Evolutionary conservation across 2,113 vertebrate species (phyloP), one percentile per base, ranked within the genome.

Genomic region (Trogon surrucura): DNA sequence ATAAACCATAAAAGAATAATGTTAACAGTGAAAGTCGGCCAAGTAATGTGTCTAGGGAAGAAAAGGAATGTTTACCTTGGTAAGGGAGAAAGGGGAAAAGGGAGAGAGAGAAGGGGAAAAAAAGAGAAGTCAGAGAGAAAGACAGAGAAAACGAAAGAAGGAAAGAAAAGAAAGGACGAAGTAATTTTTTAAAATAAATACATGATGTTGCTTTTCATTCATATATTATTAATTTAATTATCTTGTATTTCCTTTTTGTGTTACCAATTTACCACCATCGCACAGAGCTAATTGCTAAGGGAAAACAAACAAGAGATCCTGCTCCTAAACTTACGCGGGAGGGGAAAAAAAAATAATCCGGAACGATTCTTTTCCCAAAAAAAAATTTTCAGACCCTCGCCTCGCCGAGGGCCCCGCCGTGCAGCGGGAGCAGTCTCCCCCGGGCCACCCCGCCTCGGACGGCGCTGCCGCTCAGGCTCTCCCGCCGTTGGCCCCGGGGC

Each of bases 1-100:
- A 73, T 88, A 93, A 88, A 81, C 86, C 86, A 57, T 95, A 73
- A 91, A 95, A 86, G 62, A 85, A 93, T 90, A 92, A 95, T 70
- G 92, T 91, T 89, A 91, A 95, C 78, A 74, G 80, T 83, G 78
- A 78, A 95, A 92, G 86, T 22, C 67, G 18, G 88, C 85, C 80
- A 87, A 94, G 73, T 34, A 80, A 22, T 11, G 58, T 29, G 69
- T 50, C 94, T 95, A 17, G 23, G 89, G 60, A 66, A 93, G 45
- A 91, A 86, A 78, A 85, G 26, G 87, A 95, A 94, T 82, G 95
- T 89, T 93, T 87, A 78, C 26, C 45, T 96, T 93, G 77, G 80
- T 93, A 86, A 54, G 25, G 16, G 32, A 75, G 85, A 77, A 64
- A 85, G 38, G 21, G 32, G 48, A 72, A 77, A 34, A 7, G 44